A percentile compares a stretch with the other conserved stretches of the same genome.
phyloP scores from a whole-genome alignment of 2,113 vertebrate genomes.

The Semnopithecus entellus region DNA sequence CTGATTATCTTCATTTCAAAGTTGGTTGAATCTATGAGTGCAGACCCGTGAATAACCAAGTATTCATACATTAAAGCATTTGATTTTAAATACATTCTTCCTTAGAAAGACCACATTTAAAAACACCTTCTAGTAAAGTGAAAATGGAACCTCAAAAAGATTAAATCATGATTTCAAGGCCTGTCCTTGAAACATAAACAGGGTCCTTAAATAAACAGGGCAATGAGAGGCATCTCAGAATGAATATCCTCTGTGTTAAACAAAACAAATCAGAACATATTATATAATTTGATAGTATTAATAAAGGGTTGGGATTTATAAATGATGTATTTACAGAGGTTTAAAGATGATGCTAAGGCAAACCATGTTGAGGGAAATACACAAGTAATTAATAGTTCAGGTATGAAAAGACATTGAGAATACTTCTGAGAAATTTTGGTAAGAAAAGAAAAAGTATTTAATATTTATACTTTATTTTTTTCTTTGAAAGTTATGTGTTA shows the following conservation, averaged over 20 bases:
- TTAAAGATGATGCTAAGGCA: neutral
- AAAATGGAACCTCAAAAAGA: neutral
- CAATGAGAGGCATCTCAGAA: neutral
- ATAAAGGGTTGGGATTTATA: neutral
- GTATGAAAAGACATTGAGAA: neutral
- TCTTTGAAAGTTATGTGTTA: neutral
- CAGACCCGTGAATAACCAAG: fast-evolving
- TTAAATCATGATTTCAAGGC: neutral
- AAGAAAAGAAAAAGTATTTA: neutral
- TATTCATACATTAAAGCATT: neutral
- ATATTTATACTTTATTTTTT: neutral
- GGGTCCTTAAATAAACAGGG: neutral
- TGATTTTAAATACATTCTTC: neutral
- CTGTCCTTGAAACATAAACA: neutral
- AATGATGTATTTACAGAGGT: neutral
- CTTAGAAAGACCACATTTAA: neutral
- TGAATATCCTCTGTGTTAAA: neutral
- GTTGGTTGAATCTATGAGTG: neutral
- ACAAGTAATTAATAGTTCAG: neutral
- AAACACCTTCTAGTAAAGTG: neutral
- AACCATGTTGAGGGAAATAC: neutral
- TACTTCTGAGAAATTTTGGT: neutral
- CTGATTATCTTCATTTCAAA: neutral
- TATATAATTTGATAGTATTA: neutral
- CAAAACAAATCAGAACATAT: neutral